These are phyloP conservation scores for Tillus elongatus DNA, from an alignment of 2,888 invertebrate species.

Conservation along the genomic window DNA sequence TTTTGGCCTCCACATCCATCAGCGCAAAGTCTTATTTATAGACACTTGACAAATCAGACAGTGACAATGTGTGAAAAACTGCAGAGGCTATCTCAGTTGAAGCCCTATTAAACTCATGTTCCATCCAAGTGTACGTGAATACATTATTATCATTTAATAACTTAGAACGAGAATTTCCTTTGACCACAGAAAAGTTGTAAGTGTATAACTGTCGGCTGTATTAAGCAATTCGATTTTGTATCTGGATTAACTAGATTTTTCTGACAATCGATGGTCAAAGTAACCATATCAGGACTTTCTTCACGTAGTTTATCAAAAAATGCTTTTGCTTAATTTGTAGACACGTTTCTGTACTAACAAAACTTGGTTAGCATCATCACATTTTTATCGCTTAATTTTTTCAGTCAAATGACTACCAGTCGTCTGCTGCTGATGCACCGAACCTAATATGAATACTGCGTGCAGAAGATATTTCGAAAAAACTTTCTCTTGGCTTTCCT, in stretches of 20 bases:
- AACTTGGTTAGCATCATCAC: not conserved
- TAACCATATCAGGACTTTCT: not conserved
- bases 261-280: not conserved
- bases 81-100: constrained; percentile 30
- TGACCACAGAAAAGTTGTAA: constrained; percentile 18
- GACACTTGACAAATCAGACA: not conserved
- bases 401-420: not conserved
- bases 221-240: constrained; percentile 14
- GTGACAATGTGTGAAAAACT: constrained; percentile 17
- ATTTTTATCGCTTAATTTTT: not conserved
- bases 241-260: constrained; percentile 5
- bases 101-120: constrained; percentile 27
- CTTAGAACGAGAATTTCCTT: constrained; percentile 14
- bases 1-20: constrained; percentile 4
- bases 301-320: constrained; percentile 3
- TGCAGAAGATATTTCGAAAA: not conserved
- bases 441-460: too few species aligned
- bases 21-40: not conserved
- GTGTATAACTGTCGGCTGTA: constrained; percentile 17
- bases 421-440: too few species aligned
- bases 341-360: not conserved
- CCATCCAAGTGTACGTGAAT: constrained; percentile 26
- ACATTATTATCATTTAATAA: constrained; percentile 10
- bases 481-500: not conserved
- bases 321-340: not conserved